These are phyloP conservation scores for Coilia nasus DNA, from an alignment of 2,797 vertebrate species.

Conservation along the genomic window DNA sequence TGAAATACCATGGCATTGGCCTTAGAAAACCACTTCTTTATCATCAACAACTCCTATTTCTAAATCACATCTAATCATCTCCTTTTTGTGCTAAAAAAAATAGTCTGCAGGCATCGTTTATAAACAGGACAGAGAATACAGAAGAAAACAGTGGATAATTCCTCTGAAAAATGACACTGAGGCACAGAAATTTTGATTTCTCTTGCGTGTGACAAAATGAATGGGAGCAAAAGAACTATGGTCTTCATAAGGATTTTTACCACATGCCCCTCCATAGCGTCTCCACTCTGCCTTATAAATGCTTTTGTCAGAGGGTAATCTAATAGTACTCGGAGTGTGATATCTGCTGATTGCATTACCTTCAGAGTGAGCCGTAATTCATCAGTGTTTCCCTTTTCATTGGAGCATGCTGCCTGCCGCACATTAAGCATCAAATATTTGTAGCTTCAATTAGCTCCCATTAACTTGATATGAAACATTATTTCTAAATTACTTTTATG, in stretches of 20 bases:
- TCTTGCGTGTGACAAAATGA: background rate
- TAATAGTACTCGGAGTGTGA: slow-evolving; percentile 6
- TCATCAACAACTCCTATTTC: background rate
- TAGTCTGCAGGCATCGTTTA: background rate
- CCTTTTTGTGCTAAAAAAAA: background rate
- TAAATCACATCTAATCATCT: background rate
- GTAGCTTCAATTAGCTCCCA: slow-evolving; percentile 26
- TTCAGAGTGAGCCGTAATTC: slow-evolving; percentile 9
- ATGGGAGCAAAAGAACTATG: slow-evolving; percentile 2
- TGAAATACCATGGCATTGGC: background rate
- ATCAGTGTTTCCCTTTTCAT: slow-evolving; percentile 22
- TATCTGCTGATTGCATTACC: slow-evolving; percentile 18
- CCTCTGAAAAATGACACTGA: background rate
- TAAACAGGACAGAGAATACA: background rate
- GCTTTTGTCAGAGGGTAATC: slow-evolving; percentile 1
- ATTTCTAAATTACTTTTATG: slow-evolving; percentile 26
- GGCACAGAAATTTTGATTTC: background rate
- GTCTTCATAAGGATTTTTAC: slow-evolving; percentile 12
- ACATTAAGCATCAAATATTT: slow-evolving; percentile 23
- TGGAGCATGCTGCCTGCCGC: background rate
- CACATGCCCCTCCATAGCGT: background rate
- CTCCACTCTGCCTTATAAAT: background rate
- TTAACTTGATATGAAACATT: slow-evolving; percentile 32
- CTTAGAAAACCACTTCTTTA: background rate
- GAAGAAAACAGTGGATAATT: background rate